These are phyloP conservation scores for Drosophila mimetica DNA, from an alignment of 2,888 invertebrate genomes.

Conservation along the genomic window DNA sequence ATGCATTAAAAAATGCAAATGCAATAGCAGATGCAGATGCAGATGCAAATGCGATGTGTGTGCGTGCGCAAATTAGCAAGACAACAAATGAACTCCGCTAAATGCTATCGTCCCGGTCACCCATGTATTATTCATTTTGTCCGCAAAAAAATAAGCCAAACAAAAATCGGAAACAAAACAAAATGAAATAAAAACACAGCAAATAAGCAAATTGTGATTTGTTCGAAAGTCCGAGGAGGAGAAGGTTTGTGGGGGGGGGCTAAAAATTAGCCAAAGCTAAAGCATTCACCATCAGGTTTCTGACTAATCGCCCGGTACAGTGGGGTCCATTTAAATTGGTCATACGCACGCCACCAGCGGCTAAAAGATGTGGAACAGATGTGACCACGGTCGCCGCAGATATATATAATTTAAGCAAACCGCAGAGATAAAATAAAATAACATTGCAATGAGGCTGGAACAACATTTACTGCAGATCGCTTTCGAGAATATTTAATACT, in stretches of 20 bases:
- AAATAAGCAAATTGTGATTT: slow-evolving; percentile 29
- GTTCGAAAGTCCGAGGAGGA: background rate
- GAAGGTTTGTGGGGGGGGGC: background rate
- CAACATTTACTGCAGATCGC: background rate
- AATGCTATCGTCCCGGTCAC: slow-evolving; percentile 25
- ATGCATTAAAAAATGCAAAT: slow-evolving; percentile 18
- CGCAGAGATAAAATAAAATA: slow-evolving; percentile 16
- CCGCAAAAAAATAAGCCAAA: background rate
- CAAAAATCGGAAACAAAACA: slow-evolving; percentile 2
- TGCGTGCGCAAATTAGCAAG: slow-evolving; percentile 25
- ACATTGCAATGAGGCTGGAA: slow-evolving; percentile 3
- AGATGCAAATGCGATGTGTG: slow-evolving; percentile 13
- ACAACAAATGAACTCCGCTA: slow-evolving; percentile 27
- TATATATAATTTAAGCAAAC: background rate
- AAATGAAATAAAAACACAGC: slow-evolving; percentile 22
- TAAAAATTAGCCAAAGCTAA: slow-evolving; percentile 7
- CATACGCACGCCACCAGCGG: background rate
- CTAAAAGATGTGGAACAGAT: background rate
- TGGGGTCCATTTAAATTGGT: slow-evolving; percentile 1
- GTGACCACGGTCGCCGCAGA: background rate
- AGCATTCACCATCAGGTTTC: slow-evolving; percentile 69
- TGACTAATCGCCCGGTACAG: slow-evolving; percentile 66
- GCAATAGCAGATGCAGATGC: slow-evolving; percentile 2
- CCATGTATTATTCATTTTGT: slow-evolving; percentile 36
- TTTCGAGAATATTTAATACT: background rate